Conservation (phyloP, 2,113 vertebrate genomes). For the Brachyhypopomus occidentalis region DNA sequence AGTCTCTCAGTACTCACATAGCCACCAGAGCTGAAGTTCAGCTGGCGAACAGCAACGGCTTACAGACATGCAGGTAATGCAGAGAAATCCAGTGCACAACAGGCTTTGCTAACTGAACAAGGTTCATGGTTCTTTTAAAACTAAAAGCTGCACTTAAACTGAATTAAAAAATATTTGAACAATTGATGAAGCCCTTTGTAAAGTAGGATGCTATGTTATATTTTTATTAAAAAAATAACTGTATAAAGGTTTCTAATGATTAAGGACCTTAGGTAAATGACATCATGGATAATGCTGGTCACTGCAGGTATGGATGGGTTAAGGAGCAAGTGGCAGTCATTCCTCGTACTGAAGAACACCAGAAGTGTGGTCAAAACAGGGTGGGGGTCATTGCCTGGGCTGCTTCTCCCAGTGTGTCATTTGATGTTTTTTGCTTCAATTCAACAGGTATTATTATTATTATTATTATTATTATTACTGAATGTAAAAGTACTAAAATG, state of each 20-base stretch:
- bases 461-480: background rate
- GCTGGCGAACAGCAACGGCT: constrained; percentile 57
- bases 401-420: accelerated
- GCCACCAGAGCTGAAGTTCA: constrained; percentile 65
- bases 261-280: background rate
- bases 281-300: background rate
- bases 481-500: background rate
- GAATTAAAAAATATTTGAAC: background rate
- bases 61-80: constrained; percentile 74
- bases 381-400: constrained; percentile 62
- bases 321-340: constrained; percentile 62
- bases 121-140: background rate
- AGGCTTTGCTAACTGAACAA: background rate
- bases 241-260: too few relatives aligned
- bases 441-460: constrained; percentile 59
- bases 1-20: constrained; percentile 59
- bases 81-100: background rate
- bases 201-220: background rate
- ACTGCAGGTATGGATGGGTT: constrained; percentile 72
- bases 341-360: constrained; percentile 56
- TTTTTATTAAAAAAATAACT: too few relatives aligned
- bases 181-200: background rate
- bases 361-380: constrained; percentile 57
- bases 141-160: background rate
- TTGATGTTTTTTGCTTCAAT: constrained; percentile 72